A percentile compares a stretch with the other conserved stretches of the same genome.
These are phyloP conservation scores for Lasioglossum figueresi DNA, from an alignment of 2,888 invertebrate genomes.

Conservation along the genomic window DNA sequence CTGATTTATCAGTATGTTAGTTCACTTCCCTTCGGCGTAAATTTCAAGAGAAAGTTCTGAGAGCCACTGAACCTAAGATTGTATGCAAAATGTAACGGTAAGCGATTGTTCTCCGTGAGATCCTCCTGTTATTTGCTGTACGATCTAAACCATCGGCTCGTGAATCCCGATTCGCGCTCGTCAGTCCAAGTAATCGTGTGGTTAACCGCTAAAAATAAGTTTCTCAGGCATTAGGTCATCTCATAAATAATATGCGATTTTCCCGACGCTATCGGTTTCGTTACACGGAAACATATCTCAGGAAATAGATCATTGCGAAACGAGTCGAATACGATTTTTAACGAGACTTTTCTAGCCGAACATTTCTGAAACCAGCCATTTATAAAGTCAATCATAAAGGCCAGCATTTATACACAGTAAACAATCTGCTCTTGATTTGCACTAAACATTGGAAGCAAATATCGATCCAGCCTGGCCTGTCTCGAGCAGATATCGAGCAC, in stretches of 20 bases:
- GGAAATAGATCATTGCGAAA: not conserved
- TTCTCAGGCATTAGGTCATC: not conserved
- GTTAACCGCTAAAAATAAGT: not conserved
- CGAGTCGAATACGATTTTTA: not conserved
- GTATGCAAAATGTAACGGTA: conserved; percentile 40
- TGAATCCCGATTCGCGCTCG: not conserved
- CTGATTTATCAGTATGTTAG: conserved; percentile 50
- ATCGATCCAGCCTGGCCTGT: too few relatives aligned
- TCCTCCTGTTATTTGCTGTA: conserved; percentile 57
- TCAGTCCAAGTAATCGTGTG: not conserved
- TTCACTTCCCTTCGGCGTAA: conserved; percentile 47
- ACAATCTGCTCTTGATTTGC: too few relatives aligned
- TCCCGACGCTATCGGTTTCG: not conserved
- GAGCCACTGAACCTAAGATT: conserved; percentile 36
- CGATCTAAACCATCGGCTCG: conserved; percentile 37
- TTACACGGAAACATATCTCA: not conserved
- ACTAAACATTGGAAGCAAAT: too few relatives aligned
- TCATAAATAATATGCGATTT: not conserved
- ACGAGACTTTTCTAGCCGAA: not conserved
- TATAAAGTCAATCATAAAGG: too few relatives aligned
- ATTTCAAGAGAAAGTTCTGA: conserved; percentile 52
- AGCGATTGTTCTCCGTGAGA: conserved; percentile 59
- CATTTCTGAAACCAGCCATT: not conserved
- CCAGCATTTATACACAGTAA: too few relatives aligned
- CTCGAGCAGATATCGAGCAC: too few relatives aligned